Conservation (phyloP, 2,888 invertebrate genomes). For the Kuschelorhynchus macadamiae region DNA sequence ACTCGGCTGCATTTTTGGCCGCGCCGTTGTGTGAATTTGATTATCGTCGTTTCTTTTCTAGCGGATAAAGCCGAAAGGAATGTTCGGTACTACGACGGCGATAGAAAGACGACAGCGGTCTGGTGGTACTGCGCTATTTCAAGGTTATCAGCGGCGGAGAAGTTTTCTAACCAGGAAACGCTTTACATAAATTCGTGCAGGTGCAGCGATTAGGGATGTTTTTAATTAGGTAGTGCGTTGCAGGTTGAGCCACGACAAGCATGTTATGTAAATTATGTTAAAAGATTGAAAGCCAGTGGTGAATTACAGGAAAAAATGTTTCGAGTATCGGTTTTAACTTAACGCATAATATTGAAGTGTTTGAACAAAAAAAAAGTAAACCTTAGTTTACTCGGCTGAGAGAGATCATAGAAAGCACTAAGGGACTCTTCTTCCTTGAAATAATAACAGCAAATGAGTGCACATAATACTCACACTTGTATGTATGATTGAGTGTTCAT, state of each 20-base stretch:
- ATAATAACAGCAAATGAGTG: too few relatives aligned
- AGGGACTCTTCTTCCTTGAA: too few relatives aligned
- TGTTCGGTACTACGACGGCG: conserved; percentile 32
- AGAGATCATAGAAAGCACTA: too few relatives aligned
- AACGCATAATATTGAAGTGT: too few relatives aligned
- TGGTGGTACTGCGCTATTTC: conserved; percentile 34
- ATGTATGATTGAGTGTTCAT: too few relatives aligned
- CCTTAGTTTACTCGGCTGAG: too few relatives aligned
- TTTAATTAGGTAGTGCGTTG: conserved; percentile 11
- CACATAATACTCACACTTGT: too few relatives aligned
- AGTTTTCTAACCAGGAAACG: conserved; percentile 1
- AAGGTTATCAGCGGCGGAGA: conserved; percentile 38
- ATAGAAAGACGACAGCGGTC: conserved; percentile 13
- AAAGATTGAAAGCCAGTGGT: too few relatives aligned
- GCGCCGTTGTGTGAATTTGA: conserved; percentile 47
- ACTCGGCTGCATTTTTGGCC: conserved; percentile 45
- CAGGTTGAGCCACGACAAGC: conserved; percentile 5
- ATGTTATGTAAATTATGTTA: too few relatives aligned
- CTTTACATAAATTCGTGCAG: conserved; percentile 38
- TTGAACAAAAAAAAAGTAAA: too few relatives aligned
- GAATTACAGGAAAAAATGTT: too few relatives aligned
- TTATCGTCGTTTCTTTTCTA: conserved; percentile 46
- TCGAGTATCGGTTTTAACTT: too few relatives aligned
- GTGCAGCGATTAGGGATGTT: conserved; percentile 19
- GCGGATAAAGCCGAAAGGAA: conserved; percentile 44